Base-by-base conservation (phyloP, 2,888 invertebrate genomes). In the Junonia oenone region DNA sequence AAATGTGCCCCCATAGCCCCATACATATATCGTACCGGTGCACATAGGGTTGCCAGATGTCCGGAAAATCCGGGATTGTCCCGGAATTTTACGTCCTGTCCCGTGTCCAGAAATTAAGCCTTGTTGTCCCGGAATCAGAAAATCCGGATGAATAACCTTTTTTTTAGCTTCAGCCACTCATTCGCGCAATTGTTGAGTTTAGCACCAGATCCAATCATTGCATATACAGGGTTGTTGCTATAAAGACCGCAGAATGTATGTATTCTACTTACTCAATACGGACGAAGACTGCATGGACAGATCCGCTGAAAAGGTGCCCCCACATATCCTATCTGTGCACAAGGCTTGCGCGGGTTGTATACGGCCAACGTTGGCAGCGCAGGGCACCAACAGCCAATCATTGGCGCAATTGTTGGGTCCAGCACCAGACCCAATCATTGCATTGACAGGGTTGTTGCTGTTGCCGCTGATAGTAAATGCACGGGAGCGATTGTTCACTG, bases 21-120 rank as follows among this genome's bases (percentile, higher is more conserved):
- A n/a, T n/a, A n/a, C n/a, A n/a, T 96, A 97, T 33, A 97, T 92
- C 52, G 96, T 91, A 79, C 96, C 96, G 2, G 95, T 94, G 68
- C 95, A 96, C 0, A 92, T n/a, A 66, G 3, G 89, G 91, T 35
- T 92, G 91, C 45, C 94, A 72, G 96, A 96, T 0, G 96, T 96
- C 40, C n/a, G n/a, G n/a, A n/a, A n/a, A n/a, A n/a, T n/a, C n/a
- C n/a, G n/a, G n/a, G n/a, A n/a, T n/a, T n/a, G n/a, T n/a, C n/a
- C n/a, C n/a, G n/a, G n/a, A n/a, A n/a, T n/a, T n/a, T n/a, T n/a
- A n/a, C n/a, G n/a, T n/a, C n/a, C n/a, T n/a, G n/a, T n/a, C n/a
- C n/a, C n/a, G n/a, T n/a, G n/a, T n/a, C n/a, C n/a, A n/a, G n/a
- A n/a, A n/a, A n/a, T n/a, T n/a, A n/a, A n/a, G n/a, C n/a, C n/a